phyloP scores from a whole-genome alignment of 2,888 invertebrate species.

The Ochropacha duplaris region DNA sequence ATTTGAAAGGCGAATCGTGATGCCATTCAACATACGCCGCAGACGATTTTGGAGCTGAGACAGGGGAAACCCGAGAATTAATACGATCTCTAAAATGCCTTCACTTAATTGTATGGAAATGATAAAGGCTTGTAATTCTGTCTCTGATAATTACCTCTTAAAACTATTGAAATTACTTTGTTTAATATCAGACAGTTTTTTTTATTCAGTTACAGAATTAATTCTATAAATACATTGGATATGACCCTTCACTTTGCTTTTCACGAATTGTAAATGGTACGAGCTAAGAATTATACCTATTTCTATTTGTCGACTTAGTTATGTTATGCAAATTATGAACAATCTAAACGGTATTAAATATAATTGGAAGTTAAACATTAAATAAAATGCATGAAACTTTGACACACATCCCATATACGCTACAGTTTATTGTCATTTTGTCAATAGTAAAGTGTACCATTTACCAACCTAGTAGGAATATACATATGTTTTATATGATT shows the following conservation, averaged over 20 bases:
- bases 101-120: conserved; percentile 2
- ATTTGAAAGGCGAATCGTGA: conserved; percentile 79
- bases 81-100: conserved; percentile 5
- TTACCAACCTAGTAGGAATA: neutral
- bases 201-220: neutral
- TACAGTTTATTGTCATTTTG: neutral
- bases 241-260: conserved; percentile 44
- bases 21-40: conserved; percentile 50
- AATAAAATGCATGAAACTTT: neutral
- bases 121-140: neutral
- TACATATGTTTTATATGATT: neutral
- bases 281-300: conserved; percentile 7
- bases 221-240: conserved; percentile 4
- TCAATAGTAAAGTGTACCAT: neutral
- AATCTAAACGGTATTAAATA: neutral
- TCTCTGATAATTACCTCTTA: neutral
- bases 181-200: neutral
- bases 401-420: neutral
- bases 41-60: conserved; percentile 56
- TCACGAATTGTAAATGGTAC: conserved; percentile 21
- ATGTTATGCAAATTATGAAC: conserved; percentile 8
- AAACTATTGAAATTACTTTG: neutral
- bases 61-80: conserved; percentile 59
- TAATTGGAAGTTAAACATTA: neutral
- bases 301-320: conserved; percentile 9